Evolutionary conservation across 2,113 vertebrate species (phyloP).

Genomic region (Dipodomys spectabilis): DNA sequence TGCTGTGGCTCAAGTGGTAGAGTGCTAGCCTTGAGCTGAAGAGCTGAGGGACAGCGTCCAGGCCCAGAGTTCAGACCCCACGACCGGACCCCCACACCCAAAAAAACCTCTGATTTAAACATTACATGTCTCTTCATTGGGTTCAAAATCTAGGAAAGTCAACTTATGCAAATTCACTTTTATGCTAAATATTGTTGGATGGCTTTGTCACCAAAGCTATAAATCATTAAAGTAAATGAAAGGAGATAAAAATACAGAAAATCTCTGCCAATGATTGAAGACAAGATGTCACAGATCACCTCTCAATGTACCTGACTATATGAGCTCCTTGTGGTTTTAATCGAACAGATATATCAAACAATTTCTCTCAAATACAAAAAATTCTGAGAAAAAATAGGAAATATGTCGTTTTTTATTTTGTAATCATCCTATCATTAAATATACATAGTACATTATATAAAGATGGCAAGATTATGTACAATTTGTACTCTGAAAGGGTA

Average conservation of each 20-base stretch:
- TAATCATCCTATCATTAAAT: neutral
- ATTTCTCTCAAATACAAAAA: conserved; percentile 11
- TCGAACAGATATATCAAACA: neutral
- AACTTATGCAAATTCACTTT: conserved; percentile 46
- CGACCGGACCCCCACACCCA: too few species aligned
- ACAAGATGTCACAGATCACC: conserved; percentile 1
- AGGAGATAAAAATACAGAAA: conserved; percentile 57
- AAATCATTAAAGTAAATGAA: conserved; percentile 54
- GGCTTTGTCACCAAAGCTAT: conserved; percentile 53
- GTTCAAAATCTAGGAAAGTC: conserved; percentile 39
- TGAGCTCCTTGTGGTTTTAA: neutral
- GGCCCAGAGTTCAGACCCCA: too few species aligned
- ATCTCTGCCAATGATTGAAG: conserved; percentile 21
- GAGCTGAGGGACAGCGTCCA: too few species aligned
- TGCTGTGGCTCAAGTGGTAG: too few species aligned
- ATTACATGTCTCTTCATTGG: conserved; percentile 18
- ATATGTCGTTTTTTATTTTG: neutral
- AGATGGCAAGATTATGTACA: neutral
- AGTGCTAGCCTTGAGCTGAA: too few species aligned
- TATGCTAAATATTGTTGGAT: conserved; percentile 31
- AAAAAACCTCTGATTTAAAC: neutral
- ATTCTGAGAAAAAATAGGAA: neutral
- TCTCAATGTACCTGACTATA: neutral
- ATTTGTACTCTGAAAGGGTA: neutral
- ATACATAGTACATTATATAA: neutral